Conservation (phyloP, 2,888 invertebrate species). For the Drosophila histrio region DNA sequence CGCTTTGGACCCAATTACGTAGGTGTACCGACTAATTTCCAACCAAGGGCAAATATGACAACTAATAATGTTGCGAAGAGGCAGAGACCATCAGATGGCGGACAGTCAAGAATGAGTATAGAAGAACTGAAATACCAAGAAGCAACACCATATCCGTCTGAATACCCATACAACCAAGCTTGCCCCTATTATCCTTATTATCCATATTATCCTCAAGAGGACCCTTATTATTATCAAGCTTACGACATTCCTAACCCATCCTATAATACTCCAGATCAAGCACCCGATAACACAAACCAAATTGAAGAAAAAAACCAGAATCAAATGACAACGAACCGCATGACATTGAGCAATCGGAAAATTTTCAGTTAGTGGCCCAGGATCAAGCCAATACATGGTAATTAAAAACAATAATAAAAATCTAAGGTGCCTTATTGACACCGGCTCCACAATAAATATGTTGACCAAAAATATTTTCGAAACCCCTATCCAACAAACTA, state of each 20-base stretch:
- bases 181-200: neutral
- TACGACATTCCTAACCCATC: no score
- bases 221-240: no score
- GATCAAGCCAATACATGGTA: conserved; percentile 7
- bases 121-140: conserved; percentile 8
- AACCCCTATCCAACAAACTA: conserved; percentile 8
- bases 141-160: neutral
- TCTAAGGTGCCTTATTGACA: conserved; percentile 13
- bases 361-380: conserved; percentile 11
- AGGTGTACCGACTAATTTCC: neutral
- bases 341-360: neutral
- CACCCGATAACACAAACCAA: neutral
- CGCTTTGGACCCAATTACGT: no score
- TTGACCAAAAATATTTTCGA: conserved; percentile 4
- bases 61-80: neutral
- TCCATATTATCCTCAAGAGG: neutral
- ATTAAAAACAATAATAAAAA: conserved; percentile 1
- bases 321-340: conserved; percentile 6
- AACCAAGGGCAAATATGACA: neutral
- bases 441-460: conserved; percentile 14
- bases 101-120: conserved; percentile 4
- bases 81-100: conserved; percentile 8
- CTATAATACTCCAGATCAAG: conserved; percentile 4
- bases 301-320: neutral
- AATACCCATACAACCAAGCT: neutral